Evolutionary conservation across 2,797 vertebrate species (phyloP), one percentile per base, ranked within the genome.

Genomic region (Characodon lateralis): DNA sequence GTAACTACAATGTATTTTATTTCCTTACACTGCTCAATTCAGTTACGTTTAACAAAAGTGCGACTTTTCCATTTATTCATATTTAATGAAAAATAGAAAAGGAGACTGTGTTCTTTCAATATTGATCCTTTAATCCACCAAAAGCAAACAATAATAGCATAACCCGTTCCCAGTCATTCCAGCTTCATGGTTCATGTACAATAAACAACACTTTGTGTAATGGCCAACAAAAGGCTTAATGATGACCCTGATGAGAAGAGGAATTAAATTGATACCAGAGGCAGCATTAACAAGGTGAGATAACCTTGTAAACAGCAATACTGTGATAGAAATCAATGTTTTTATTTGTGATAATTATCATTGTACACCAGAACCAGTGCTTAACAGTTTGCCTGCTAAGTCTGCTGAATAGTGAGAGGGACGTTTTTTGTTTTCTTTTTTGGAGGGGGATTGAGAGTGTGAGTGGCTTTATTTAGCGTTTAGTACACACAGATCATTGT

Each of bases 251-350:
- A 81, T 85, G 84, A 78, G 81, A 69, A 39, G 68, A 83, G 72
- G 81, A 83, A 86, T 87, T 81, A 80, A 77, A 65, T 4, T 61
- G 63, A 82, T 81, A 77, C 71, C 80, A 75, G 39, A 71, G 76
- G 82, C 78, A 50, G 41, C 22, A 59, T 46, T 76, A 58, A 73
- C 65, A 86, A 86, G 71, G 72, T 75, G 74, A 81, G 83, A 89
- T 90, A 87, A 91, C 83, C 81, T 89, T 86, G 86, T 85, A 81
- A 82, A 80, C 74, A 76, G 79, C 74, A 81, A 82, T 74, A 7
- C 70, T 4, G 35, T 0, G 88, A 92, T 91, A 79, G 83, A 51
- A 56, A 94, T 92, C 90, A 78, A 83, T 81, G 83, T 76, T 90
- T 89, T 84, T 53, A 86, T 82, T 86, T 39, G 18, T 75, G 87